Base-by-base conservation (phyloP, 2,113 vertebrate genomes). In the Ptilorrhoa leucosticta region DNA sequence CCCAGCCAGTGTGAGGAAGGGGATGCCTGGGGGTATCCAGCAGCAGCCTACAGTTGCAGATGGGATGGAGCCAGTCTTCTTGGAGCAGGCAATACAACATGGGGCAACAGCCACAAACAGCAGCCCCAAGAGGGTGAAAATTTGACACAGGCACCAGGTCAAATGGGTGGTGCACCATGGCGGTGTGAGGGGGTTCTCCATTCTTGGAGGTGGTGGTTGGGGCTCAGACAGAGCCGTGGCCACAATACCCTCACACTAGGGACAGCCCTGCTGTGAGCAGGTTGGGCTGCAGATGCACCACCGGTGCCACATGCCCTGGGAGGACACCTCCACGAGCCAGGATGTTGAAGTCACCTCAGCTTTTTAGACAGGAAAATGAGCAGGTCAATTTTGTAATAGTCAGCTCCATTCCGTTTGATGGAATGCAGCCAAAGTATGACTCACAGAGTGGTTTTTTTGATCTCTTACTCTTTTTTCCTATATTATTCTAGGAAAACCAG, bases 401-500 rank as follows among this genome's bases (percentile, higher is more conserved):
- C 72, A 75, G 17, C 37, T 84, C 57, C 2, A 2, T 75, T 80
- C 23, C 47, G 6, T 3, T 13, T 39, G 66, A 51, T 76, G 83
- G 45, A 80, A 4, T 4, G 53, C 28, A 78, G 33, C 42, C 71
- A 35, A 76, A 47, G 14, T 31, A 24, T 78, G 47, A 76, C 9
- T 35, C 1, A 0, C 3, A 8, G n/a, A 70, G 26, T 26, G 10
- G 14, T 48, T 80, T 81, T 83, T 80, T 35, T 44, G 0, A 51
- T n/a, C 12, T 83, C 75, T 83, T 61, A 77, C 75, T 86, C 33
- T 76, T 81, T 93, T 83, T 86, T 56, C 65, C 42, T 64, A 0
- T 20, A 6, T 86, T 86, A 64, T 73, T 95, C 60, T 75, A 97
- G 96, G 92, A 95, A 78, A 96, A 96, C 90, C 56, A 95, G 68